These are phyloP conservation scores for Listronotus oregonensis DNA, from an alignment of 1,140 invertebrate species.

Conservation along the genomic window DNA sequence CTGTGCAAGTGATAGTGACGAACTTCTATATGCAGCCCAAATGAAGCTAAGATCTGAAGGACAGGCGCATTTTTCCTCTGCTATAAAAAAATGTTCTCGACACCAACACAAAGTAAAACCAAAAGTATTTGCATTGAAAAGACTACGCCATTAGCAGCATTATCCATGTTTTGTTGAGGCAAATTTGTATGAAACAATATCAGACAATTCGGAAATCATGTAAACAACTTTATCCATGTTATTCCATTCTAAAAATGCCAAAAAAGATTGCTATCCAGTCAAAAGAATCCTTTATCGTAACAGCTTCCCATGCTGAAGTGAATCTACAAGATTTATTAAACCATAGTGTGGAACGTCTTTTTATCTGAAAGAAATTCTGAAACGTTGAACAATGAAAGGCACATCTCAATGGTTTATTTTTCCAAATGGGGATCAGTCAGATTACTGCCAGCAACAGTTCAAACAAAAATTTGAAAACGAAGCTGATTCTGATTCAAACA, in stretches of 20 bases:
- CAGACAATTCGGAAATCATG: slow-evolving; percentile 40
- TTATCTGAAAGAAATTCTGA: slow-evolving; percentile 24
- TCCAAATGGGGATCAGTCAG: slow-evolving; percentile 50
- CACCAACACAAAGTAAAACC: too few relatives aligned
- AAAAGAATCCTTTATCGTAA: slow-evolving; percentile 39
- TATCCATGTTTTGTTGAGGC: slow-evolving; percentile 46
- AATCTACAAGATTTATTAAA: slow-evolving; percentile 47
- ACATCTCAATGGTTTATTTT: slow-evolving; percentile 39
- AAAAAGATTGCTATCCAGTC: slow-evolving; percentile 45
- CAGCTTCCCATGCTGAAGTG: slow-evolving; percentile 44
- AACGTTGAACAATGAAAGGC: slow-evolving; percentile 34
- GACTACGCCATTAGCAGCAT: slow-evolving; percentile 39
- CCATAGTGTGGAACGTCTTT: slow-evolving; percentile 44
- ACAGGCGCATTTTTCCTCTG: too few relatives aligned
- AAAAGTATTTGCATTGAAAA: slow-evolving; percentile 7
- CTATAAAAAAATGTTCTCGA: too few relatives aligned
- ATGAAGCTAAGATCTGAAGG: too few relatives aligned
- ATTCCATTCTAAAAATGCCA: slow-evolving; percentile 43
- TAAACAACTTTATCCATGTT: slow-evolving; percentile 46
- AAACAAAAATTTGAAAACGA: slow-evolving; percentile 51
- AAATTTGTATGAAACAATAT: slow-evolving; percentile 41
- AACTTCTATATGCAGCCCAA: too few relatives aligned
- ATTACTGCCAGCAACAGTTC: slow-evolving; percentile 45
- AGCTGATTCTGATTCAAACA: slow-evolving; percentile 41
- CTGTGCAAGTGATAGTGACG: too few relatives aligned